Base-by-base conservation (phyloP, 2,888 invertebrate genomes). In the Seladonia tumulorum region DNA sequence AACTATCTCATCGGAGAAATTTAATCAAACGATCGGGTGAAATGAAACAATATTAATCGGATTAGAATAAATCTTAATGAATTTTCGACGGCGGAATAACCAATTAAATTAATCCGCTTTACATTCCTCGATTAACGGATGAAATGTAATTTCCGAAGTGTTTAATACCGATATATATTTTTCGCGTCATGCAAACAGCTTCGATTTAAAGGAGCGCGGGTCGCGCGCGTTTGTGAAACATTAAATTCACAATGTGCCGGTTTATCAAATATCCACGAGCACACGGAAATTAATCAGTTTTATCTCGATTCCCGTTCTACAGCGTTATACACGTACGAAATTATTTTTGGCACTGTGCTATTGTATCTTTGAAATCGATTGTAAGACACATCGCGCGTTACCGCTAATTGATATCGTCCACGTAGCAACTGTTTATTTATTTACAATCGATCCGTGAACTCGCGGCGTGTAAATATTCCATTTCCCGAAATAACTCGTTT, bases 21-120 rank as follows among this genome's bases (percentile, higher is more conserved):
- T 84, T 83, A 84, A 84, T 74, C 85, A 70, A 83, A 84, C 74
- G 77, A 71, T 63, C 53, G 77, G 16, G 74, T 66, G 79, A 78
- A 86, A 85, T 78, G 80, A 75, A 85, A 78, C 81, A 86, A 75
- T 71, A 76, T 76, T 81, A 86, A 86, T 85, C 81, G 86, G 76
- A 79, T 86, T 76, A 71, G 68, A 79, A 78, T 72, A 79, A 86
- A 79, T 73, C 78, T 81, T 81, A 86, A 81, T 82, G 82, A 79
- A 86, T 86, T 86, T 81, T 76, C 81, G 60, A 68, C 71, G 68
- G 39, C 49, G 66, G 45, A 77, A 79, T 81, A 82, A 25, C 79
- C 82, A 63, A 82, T 82, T 86, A 79, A 82, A 82, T 86, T 82
- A 86, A 86, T 86, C 86, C 66, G 86, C 76, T 86, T 63, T 68